A percentile compares a stretch with the other conserved stretches of the same genome.
phyloP scores from a whole-genome alignment of 1,140 invertebrate species.

The Artemia franciscana region DNA sequence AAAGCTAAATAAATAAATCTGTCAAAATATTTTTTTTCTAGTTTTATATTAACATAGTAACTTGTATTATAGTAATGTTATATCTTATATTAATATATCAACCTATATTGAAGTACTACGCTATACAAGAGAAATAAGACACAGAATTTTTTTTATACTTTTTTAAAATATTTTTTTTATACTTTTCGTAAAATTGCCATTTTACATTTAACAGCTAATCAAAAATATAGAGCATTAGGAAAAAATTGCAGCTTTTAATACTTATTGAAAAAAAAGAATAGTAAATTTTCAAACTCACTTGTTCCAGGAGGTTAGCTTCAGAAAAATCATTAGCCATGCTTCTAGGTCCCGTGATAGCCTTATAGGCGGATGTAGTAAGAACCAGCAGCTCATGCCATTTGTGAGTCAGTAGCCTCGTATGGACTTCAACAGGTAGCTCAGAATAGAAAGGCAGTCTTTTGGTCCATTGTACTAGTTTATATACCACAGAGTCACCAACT shows the following conservation, averaged over 20 bases:
- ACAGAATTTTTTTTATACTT: too few relatives aligned
- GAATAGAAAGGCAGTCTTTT: slow-evolving; percentile 87
- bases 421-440: slow-evolving; percentile 74
- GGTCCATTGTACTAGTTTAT: slow-evolving; percentile 94
- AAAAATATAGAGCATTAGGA: too few relatives aligned
- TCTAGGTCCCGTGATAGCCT: slow-evolving; percentile 49
- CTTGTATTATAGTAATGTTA: too few relatives aligned
- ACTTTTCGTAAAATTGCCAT: too few relatives aligned
- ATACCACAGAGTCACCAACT: slow-evolving; percentile 83
- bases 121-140: too few relatives aligned
- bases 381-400: slow-evolving; percentile 93
- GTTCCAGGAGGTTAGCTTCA: slow-evolving; percentile 46
- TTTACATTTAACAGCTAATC: too few relatives aligned
- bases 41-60: too few relatives aligned
- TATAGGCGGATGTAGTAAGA: slow-evolving; percentile 73
- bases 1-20: too few relatives aligned
- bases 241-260: slow-evolving; percentile 12
- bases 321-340: slow-evolving; percentile 24
- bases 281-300: slow-evolving; percentile 27
- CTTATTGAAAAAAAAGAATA: slow-evolving; percentile 12
- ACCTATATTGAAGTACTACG: too few relatives aligned
- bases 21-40: too few relatives aligned
- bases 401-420: slow-evolving; percentile 79
- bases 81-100: too few relatives aligned
- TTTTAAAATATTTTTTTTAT: too few relatives aligned